Evolutionary conservation across 2,888 invertebrate genomes (phyloP).

Genomic region (Drosophila limbata): DNA sequence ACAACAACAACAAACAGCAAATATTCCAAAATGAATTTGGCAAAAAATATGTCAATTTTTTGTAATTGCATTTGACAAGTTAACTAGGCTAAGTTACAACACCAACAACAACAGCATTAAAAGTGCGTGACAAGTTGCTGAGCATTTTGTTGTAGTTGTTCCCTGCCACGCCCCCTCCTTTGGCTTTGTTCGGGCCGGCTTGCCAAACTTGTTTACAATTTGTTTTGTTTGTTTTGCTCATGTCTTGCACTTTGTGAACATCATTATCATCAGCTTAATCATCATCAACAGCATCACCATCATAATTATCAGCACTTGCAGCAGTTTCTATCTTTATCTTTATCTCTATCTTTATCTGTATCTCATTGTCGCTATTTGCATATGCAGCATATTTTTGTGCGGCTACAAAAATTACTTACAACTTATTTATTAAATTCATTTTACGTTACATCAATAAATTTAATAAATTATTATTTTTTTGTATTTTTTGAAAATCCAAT

Average conservation of each 20-base stretch:
- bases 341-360: not conserved
- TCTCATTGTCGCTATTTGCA: constrained; percentile 7
- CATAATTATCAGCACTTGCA: constrained; percentile 18
- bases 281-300: constrained; percentile 14
- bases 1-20: constrained; percentile 25
- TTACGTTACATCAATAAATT: not conserved
- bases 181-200: constrained; percentile 31
- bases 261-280: constrained; percentile 26
- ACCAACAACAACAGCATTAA: constrained; percentile 32
- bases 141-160: constrained; percentile 38
- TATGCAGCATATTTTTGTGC: constrained; percentile 12
- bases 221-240: constrained; percentile 55
- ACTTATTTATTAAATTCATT: not conserved
- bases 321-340: not conserved
- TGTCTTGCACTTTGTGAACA: constrained; percentile 38
- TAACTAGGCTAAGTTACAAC: constrained; percentile 73
- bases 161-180: constrained; percentile 48
- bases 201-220: constrained; percentile 72
- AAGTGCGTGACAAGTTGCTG: constrained; percentile 75
- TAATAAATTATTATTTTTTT: constrained; percentile 2
- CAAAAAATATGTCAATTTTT: constrained; percentile 40
- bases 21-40: constrained; percentile 57
- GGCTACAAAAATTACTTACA: not conserved
- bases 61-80: constrained; percentile 53
- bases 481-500: constrained; percentile 22